Percentiles rank a stretch among this genome's conserved stretches.
phyloP scores from a whole-genome alignment of 2,888 invertebrate genomes.

The Cyaniris semiargus region DNA sequence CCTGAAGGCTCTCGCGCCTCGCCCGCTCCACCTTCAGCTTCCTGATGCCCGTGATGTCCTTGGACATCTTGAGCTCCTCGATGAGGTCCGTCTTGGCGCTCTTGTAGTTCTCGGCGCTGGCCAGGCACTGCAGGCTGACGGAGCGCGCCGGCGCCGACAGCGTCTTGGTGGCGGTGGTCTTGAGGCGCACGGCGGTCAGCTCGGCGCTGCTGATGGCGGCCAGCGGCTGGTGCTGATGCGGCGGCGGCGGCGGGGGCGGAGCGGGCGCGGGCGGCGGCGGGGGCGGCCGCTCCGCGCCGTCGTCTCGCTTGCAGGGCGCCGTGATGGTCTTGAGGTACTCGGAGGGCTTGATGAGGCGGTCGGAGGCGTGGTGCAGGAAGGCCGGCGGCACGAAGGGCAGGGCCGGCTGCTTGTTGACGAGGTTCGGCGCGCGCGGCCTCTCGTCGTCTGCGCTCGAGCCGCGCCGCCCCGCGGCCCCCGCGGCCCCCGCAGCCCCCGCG shows the following conservation, averaged over 20 bases:
- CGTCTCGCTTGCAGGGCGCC: conserved; percentile 79
- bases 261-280: conserved; percentile 77
- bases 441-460: conserved; percentile 76
- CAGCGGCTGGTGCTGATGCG: conserved; percentile 84
- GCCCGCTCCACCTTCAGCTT: conserved; percentile 95
- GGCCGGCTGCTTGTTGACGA: conserved; percentile 92
- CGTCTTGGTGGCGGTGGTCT: conserved; percentile 88
- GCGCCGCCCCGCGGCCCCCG: conserved; percentile 56
- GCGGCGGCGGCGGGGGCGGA: conserved; percentile 65
- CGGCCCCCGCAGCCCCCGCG: conserved; percentile 46
- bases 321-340: conserved; percentile 94
- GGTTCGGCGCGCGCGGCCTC: conserved; percentile 80
- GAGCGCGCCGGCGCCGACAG: conserved; percentile 90
- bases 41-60: conserved; percentile 95
- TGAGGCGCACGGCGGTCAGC: conserved; percentile 89
- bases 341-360: conserved; percentile 94
- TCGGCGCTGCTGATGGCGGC: conserved; percentile 94
- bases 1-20: conserved; percentile 89
- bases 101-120: conserved; percentile 84
- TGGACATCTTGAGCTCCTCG: conserved; percentile 94
- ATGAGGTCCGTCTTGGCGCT: conserved; percentile 92
- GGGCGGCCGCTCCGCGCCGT: conserved; percentile 79
- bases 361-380: conserved; percentile 89
- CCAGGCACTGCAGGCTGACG: conserved; percentile 86
- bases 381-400: conserved; percentile 95